These are phyloP conservation scores for Spisula subtruncata DNA, from an alignment of 2,888 invertebrate species.

Conservation along the genomic window DNA sequence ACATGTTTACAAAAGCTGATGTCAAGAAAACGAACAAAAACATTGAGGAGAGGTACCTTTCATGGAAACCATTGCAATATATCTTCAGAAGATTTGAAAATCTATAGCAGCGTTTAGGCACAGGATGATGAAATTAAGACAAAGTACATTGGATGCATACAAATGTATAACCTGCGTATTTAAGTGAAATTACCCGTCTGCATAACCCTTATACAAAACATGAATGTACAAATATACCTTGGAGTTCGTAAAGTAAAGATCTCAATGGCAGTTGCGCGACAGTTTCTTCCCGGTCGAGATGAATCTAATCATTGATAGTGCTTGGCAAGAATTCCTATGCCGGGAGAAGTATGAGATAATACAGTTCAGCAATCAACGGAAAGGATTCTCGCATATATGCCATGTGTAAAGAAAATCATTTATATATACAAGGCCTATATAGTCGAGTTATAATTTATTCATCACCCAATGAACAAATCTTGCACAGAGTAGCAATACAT, in stretches of 20 bases:
- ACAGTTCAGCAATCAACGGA: not conserved
- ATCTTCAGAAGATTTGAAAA: no score
- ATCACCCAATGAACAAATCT: not conserved
- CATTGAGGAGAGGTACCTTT: no score
- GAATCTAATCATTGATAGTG: not conserved
- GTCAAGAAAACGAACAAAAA: no score
- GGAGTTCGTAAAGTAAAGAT: not conserved
- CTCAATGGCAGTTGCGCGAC: not conserved
- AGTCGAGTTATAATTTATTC: constrained; percentile 1
- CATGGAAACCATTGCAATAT: no score
- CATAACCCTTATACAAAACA: not conserved
- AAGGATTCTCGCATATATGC: not conserved
- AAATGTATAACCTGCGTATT: no score
- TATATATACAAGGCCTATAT: not conserved
- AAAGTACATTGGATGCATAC: no score
- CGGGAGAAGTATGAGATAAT: no score
- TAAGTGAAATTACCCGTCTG: not conserved
- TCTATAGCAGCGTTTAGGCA: no score
- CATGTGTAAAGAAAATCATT: not conserved
- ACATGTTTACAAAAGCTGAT: no score
- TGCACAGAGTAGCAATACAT: not conserved
- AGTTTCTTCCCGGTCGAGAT: not conserved
- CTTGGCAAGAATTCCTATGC: not conserved
- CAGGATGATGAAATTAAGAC: no score
- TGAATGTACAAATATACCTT: not conserved